A percentile compares a stretch with the other conserved stretches of the same genome.
phyloP scores from a whole-genome alignment of 1,140 invertebrate genomes.

The Drosophila chauvacae region DNA sequence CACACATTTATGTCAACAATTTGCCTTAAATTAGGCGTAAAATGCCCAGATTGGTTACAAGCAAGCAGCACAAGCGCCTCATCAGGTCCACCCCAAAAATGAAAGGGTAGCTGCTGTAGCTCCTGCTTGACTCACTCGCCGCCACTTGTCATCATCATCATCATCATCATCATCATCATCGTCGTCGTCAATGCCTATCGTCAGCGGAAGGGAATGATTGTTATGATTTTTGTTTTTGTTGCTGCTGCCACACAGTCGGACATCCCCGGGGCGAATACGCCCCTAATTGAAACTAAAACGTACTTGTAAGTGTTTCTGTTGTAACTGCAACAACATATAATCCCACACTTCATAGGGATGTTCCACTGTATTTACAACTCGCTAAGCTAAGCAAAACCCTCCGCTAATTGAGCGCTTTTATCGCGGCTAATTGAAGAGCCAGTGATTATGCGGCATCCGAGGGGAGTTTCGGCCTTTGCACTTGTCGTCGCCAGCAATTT shows the following conservation, averaged over 20 bases:
- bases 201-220: slow-evolving; percentile 22
- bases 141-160: slow-evolving; percentile 46
- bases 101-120: slow-evolving; percentile 67
- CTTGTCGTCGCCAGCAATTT: slow-evolving; percentile 28
- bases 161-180: slow-evolving; percentile 4
- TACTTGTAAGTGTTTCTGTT: neutral
- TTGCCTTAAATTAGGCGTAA: slow-evolving; percentile 83
- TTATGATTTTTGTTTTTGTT: slow-evolving; percentile 16
- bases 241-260: slow-evolving; percentile 2
- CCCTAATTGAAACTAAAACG: slow-evolving; percentile 11
- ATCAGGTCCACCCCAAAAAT: slow-evolving; percentile 57
- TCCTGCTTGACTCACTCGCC: slow-evolving; percentile 7
- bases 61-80: slow-evolving; percentile 51
- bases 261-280: slow-evolving; percentile 2
- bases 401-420: slow-evolving; percentile 70
- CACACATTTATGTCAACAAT: slow-evolving; percentile 70
- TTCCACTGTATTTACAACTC: slow-evolving; percentile 30
- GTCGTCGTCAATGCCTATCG: neutral
- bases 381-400: slow-evolving; percentile 25
- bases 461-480: slow-evolving; percentile 17
- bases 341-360: neutral
- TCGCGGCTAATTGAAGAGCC: slow-evolving; percentile 65
- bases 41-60: slow-evolving; percentile 72
- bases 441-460: slow-evolving; percentile 33
- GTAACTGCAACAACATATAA: neutral